These are phyloP conservation scores for Aulostomus chinensis DNA, from an alignment of 2,797 vertebrate species.

Conservation along the genomic window DNA sequence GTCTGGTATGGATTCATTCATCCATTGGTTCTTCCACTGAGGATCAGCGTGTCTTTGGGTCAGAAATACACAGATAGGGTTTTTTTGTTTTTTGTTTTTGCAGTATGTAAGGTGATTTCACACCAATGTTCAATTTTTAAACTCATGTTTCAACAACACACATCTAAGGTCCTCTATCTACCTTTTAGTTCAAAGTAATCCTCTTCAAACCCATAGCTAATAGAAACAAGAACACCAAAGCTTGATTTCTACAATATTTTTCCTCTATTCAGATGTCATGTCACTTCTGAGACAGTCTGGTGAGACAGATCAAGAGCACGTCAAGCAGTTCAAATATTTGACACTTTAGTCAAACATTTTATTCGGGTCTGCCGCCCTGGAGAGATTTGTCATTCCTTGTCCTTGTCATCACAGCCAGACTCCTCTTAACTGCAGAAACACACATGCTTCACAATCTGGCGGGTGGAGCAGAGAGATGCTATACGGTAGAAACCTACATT, in stretches of 20 bases:
- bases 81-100: too few relatives aligned
- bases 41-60: too few relatives aligned
- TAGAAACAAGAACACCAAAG: background rate
- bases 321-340: constrained; percentile 62
- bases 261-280: constrained; percentile 11
- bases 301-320: constrained; percentile 45
- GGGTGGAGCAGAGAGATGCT: background rate
- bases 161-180: too few relatives aligned
- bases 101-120: too few relatives aligned
- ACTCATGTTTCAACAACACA: too few relatives aligned
- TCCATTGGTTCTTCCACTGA: too few relatives aligned
- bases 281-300: constrained; percentile 38
- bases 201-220: too few relatives aligned
- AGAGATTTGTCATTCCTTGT: constrained; percentile 53
- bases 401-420: constrained; percentile 50
- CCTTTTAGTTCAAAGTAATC: too few relatives aligned
- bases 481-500: too few relatives aligned
- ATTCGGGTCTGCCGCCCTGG: constrained; percentile 49
- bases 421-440: constrained; percentile 13
- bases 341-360: constrained; percentile 59
- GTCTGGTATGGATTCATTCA: too few relatives aligned
- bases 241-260: constrained; percentile 30
- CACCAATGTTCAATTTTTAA: too few relatives aligned
- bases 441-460: constrained; percentile 1
- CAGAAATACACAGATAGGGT: too few relatives aligned